Evolutionary conservation across 2,797 vertebrate species (phyloP).

Genomic region (Notolepis coatsorum): DNA sequence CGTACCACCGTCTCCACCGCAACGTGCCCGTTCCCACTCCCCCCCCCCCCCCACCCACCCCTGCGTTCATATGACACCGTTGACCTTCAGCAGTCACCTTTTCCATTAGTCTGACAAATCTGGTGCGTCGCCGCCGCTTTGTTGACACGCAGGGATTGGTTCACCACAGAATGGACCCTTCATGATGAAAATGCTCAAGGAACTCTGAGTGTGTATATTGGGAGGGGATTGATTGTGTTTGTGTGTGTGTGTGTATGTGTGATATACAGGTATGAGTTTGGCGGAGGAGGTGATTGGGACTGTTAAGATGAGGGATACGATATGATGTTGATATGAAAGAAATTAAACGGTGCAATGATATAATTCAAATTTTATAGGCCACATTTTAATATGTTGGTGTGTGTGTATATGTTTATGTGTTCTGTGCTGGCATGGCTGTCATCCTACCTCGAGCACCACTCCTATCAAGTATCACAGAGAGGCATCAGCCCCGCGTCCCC

Average conservation of each 20-base stretch:
- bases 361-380: too few relatives aligned
- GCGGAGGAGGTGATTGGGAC: too few relatives aligned
- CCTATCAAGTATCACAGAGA: too few relatives aligned
- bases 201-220: conserved; percentile 14
- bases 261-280: conserved; percentile 12
- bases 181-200: conserved; percentile 63
- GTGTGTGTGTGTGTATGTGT: conserved; percentile 9
- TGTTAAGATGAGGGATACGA: too few relatives aligned
- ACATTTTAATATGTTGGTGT: conserved; percentile 19
- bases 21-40: conserved; percentile 14
- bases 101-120: conserved; percentile 82
- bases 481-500: too few relatives aligned
- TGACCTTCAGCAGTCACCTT: conserved; percentile 72
- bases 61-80: conserved; percentile 68
- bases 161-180: conserved; percentile 52
- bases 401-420: conserved; percentile 1
- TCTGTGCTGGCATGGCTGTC: not conserved
- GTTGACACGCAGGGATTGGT: conserved; percentile 66
- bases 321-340: too few relatives aligned
- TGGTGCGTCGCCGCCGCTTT: conserved; percentile 54
- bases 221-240: conserved; percentile 31
- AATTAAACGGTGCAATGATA: too few relatives aligned
- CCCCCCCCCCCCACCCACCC: conserved; percentile 38
- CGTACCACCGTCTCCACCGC: not conserved
- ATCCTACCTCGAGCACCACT: too few relatives aligned